Percentiles rank a stretch among this genome's conserved stretches.
Conservation (phyloP, 2,113 vertebrate genomes). For the Theristicus caerulescens region DNA sequence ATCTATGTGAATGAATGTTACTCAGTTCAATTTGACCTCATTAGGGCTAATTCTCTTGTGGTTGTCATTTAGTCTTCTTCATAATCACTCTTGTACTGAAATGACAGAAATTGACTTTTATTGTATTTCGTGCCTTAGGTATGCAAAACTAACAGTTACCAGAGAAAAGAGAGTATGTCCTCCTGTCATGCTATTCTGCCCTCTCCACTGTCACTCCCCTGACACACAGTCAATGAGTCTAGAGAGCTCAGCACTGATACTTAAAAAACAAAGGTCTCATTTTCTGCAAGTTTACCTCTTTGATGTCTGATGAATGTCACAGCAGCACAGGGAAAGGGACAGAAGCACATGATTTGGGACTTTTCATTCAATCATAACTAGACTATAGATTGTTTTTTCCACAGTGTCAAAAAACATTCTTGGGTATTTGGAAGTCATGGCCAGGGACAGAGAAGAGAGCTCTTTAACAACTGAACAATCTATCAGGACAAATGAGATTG, state of each 20-base stretch:
- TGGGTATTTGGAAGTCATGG: not conserved
- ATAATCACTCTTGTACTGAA: not conserved
- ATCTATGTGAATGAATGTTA: not conserved
- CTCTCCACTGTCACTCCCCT: not conserved
- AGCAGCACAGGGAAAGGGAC: not conserved
- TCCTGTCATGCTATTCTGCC: not conserved
- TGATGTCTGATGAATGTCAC: not conserved
- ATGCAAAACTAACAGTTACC: not conserved
- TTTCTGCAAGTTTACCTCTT: not conserved
- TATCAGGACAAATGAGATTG: not conserved
- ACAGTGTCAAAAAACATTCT: not conserved
- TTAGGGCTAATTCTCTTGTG: not conserved
- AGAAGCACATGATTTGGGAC: not conserved
- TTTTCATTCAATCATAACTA: not conserved
- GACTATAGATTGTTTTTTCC: not conserved
- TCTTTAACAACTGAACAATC: not conserved
- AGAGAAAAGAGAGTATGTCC: not conserved
- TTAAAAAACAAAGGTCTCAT: not conserved
- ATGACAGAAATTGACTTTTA: not conserved
- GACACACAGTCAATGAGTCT: not conserved
- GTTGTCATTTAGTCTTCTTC: not conserved
- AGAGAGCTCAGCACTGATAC: not conserved
- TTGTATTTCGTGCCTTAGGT: not conserved
- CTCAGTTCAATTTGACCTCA: not conserved
- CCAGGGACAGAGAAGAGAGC: not conserved